A percentile compares a stretch with the other conserved stretches of the same genome.
These are phyloP conservation scores for Oreohelix idahoensis DNA, from an alignment of 1,140 invertebrate genomes.

Conservation along the genomic window DNA sequence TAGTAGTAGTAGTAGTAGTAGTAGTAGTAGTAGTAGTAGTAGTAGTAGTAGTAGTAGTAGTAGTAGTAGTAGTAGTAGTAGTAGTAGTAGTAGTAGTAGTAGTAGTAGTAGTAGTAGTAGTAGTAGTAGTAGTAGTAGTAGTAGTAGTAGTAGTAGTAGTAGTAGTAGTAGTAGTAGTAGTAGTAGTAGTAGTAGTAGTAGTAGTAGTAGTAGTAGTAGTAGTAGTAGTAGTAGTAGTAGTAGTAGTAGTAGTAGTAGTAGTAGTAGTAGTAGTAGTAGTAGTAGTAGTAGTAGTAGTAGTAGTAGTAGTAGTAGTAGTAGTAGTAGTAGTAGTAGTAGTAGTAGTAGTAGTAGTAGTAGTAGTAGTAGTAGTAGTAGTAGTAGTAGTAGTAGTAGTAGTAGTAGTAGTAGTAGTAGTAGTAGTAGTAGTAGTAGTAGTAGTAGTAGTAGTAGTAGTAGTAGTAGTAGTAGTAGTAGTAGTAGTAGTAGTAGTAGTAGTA, in stretches of 20 bases:
- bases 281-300: constrained; percentile 12
- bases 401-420: constrained; percentile 26
- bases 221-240: constrained; percentile 23
- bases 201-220: constrained; percentile 19
- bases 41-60: constrained; percentile 23
- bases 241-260: constrained; percentile 19
- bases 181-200: constrained; percentile 14
- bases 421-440: constrained; percentile 26
- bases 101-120: constrained; percentile 23
- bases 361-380: constrained; percentile 21
- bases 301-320: background rate
- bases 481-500: constrained; percentile 2
- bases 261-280: constrained; percentile 18
- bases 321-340: constrained; percentile 14
- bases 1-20: background rate
- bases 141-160: constrained; percentile 23
- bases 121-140: constrained; percentile 21
- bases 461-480: background rate
- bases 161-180: constrained; percentile 15
- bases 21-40: constrained; percentile 13
- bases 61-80: constrained; percentile 16
- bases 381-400: constrained; percentile 7
- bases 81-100: constrained; percentile 18
- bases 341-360: constrained; percentile 23
- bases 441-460: constrained; percentile 6